Conservation (phyloP, 2,113 vertebrate genomes). For the Cisticola juncidis region DNA sequence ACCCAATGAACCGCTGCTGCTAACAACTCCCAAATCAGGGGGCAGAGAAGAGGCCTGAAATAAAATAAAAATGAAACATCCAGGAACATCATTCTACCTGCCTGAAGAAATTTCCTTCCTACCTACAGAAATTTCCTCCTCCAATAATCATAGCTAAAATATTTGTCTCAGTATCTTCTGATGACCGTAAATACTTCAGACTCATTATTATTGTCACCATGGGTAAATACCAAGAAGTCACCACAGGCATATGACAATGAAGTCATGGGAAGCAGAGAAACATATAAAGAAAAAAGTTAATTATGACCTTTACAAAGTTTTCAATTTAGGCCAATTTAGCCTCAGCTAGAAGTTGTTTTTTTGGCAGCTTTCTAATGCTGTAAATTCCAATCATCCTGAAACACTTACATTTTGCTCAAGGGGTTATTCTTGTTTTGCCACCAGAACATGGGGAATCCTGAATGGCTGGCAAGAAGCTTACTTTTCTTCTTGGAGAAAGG, state of each 20-base stretch:
- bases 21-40: neutral
- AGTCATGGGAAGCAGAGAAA: conserved; percentile 20
- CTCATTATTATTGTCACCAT: neutral
- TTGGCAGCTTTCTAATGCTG: conserved; percentile 31
- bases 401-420: conserved; percentile 49
- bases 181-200: neutral
- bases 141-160: neutral
- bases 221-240: neutral
- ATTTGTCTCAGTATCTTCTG: neutral
- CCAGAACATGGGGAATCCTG: conserved; percentile 51
- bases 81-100: neutral
- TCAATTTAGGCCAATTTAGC: conserved; percentile 13
- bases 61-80: neutral
- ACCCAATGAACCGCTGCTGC: neutral
- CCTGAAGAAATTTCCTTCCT: neutral
- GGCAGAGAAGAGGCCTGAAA: neutral
- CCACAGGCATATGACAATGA: neutral
- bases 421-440: conserved; percentile 60
- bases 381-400: conserved; percentile 28
- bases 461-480: conserved; percentile 46
- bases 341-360: conserved; percentile 32
- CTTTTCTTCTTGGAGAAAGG: conserved; percentile 53
- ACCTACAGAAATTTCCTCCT: neutral
- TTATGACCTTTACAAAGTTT: conserved; percentile 17
- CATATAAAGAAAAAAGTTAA: conserved; percentile 1